Evolutionary conservation across 2,113 vertebrate species (phyloP), one percentile per base, ranked within the genome.

Genomic region (Ploceus nigricollis): DNA sequence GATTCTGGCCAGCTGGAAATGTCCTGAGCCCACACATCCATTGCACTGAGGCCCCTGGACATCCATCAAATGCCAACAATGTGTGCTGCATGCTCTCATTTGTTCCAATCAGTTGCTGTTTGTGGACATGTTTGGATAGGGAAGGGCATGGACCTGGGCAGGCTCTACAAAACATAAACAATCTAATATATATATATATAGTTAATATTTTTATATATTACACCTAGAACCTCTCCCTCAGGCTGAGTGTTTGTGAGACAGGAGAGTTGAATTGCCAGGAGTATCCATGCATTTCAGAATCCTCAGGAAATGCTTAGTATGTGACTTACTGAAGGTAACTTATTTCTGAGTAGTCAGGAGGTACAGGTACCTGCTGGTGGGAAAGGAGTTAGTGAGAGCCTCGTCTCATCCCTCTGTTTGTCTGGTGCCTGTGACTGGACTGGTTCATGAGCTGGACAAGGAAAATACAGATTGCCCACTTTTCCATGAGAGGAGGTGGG

Each of bases 11-110:
- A 81, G 47, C 45, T 89, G 81, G 61, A 84, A 82, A n/a, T 45
- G 71, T 89, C 64, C 61, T 48, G 72, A 76, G 77, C 60, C 83
- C 89, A 27, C 72, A 94, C 61, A 89, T 81, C 69, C 61, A 37
- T 87, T 93, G 79, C 30, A 16, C n/a, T 91, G 50, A 54, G 57
- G 71, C 44, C 33, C 5, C 1, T 7, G 45, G 44, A 33, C 45
- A 90, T 89, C 64, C 40, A 75, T 94, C 89, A 87, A 37, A 57
- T 7, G 31, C 51, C 91, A 89, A 73, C 76, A 42, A 9, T 54
- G 6, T 33, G 6, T 44, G 64, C 31, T 88, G 1, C 24, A 15
- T 0, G 0, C 42, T 86, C 50, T 75, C 64, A 30, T 94, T 92
- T 71, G 35, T 90, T 86, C 50, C 35, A 7, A 48, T 28, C 51